Evolutionary conservation across 2,888 invertebrate genomes (phyloP), one percentile per base, ranked within the genome.

Genomic region (Mantis religiosa): DNA sequence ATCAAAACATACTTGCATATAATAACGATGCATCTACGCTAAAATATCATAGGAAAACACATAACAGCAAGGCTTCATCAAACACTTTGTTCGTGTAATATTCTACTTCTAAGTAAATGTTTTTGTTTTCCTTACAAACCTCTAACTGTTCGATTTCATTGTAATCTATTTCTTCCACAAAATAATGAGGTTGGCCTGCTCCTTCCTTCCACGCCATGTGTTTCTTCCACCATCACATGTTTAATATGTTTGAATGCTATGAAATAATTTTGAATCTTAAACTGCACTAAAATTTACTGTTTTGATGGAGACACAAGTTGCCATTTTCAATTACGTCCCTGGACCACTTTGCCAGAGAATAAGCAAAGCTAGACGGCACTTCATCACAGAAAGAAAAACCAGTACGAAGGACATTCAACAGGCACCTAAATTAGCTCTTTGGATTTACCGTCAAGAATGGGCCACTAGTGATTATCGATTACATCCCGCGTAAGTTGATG

Each of bases 111-210:
- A 71, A 20, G 25, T 71, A 14, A 54, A 71, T 71, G 54, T 71
- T 71, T 71, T 20, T 20, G 20, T 71, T 20, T 71, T 71, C 54
- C 54, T 20, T 87, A 90, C 93, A 93, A 94, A 96, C 97, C 95
- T 96, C 95, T 93, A 96, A 94, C 92, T 95, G 95, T 92, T 95
- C 94, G 93, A 97, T 96, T 94, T 97, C 97, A 94, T 94, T 94
- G 93, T 95, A 96, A 93, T 97, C 95, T 93, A 97, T 97, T 94
- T 97, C 96, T 94, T 96, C 96, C 92, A 96, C 96, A 94, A 96
- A 96, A 92, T 94, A 93, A 91, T 93, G 94, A 91, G 92, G 92
- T 91, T 91, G 91, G 91, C 90, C 91, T 90, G 89, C 90, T 90
- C 89, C 90, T 91, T 91, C 92, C 90, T 91, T 91, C 89, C 91